Conservation (phyloP, 2,113 vertebrate species). For the Manacus vitellinus region DNA sequence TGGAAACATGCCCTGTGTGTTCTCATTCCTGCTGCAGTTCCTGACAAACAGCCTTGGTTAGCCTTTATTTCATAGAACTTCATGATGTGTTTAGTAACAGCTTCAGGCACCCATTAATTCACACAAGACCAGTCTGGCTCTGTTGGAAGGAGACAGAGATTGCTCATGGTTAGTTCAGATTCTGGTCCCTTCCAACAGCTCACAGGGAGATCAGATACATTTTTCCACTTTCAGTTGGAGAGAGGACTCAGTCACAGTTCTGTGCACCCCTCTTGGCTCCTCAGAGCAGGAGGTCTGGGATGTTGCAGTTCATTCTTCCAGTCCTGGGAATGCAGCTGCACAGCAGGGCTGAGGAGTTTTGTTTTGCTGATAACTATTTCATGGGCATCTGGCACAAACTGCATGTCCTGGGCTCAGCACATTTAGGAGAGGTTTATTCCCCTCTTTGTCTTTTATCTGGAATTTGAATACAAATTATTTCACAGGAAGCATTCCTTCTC, state of each 20-base stretch:
- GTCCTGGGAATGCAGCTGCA: not conserved
- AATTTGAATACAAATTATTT: not conserved
- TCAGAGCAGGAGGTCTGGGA: not conserved
- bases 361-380: not conserved
- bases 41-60: not conserved
- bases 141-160: not conserved
- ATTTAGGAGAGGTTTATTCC: not conserved
- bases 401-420: not conserved
- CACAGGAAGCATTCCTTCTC: not conserved
- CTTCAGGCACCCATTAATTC: not conserved
- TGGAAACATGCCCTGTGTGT: rapidly evolving
- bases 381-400: not conserved
- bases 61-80: not conserved
- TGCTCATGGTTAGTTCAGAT: not conserved
- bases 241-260: not conserved
- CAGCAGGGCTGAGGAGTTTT: not conserved
- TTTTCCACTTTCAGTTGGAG: not conserved
- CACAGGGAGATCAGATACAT: not conserved
- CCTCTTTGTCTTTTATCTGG: not conserved
- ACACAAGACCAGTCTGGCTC: not conserved
- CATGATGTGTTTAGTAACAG: not conserved
- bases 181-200: not conserved
- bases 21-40: not conserved
- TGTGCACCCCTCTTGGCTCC: not conserved
- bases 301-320: not conserved